Base-by-base conservation (phyloP, 2,888 invertebrate species). In the Thysanoteuthis rhombus region DNA sequence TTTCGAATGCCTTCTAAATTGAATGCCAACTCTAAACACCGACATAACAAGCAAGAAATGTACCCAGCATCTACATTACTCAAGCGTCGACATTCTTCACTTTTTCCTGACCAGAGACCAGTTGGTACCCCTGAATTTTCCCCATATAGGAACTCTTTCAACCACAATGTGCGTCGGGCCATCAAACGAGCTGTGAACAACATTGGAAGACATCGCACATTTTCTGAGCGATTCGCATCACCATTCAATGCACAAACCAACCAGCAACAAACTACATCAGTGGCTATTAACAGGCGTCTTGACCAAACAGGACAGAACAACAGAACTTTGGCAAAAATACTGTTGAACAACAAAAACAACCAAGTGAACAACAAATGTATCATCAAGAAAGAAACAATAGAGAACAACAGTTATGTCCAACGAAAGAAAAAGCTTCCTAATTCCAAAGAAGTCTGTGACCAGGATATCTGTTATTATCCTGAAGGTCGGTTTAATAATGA, bases 101-200 rank as follows among this genome's bases (percentile, higher is more conserved):
- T 36, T 10, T n/a, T 75, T 75, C n/a, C 75, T 16, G 75, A 75
- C 12, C 75, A 75, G 16, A 75, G 36, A 12, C n/a, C 16, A 36
- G 12, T 36, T 19, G 12, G n/a, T 45, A 45, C n/a, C n/a, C 39
- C 28, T 1, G 42, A 92, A n/a, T 45, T 10, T 8, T 16, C 92
- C 40, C 92, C 32, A 42, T 45, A 16, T 45, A 39, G 45, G 5
- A 38, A 2, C 10, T 40, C 45, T 0, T 1, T n/a, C 10, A 92
- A 32, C 42, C 92, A 92, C 16, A 92, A 92, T 42, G 42, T 32
- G 25, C 92, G 92, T 28, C 40, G 42, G n/a, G 92, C 39, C n/a
- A 42, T 92, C n/a, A 92, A 92, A 92, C 40, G n/a, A 92, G 92
- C 32, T 92, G 19, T 92, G 92, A 92, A 92, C 36, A 92, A 42